Base-by-base conservation (phyloP, 2,797 vertebrate genomes). In the Danio tinwini region DNA sequence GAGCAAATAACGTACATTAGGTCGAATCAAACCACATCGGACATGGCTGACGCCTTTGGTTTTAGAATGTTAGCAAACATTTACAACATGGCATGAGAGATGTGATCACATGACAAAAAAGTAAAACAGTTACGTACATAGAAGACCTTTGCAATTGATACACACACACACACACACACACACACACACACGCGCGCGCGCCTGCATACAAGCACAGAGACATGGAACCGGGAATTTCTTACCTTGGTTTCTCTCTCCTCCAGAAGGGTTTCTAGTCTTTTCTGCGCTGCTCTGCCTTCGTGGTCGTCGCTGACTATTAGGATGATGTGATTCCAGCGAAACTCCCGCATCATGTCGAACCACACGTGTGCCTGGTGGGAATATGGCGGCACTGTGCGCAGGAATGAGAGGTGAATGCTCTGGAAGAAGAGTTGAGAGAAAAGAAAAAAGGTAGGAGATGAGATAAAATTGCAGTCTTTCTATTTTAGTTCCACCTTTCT, bases 341-440 rank as follows among this genome's bases (percentile, higher is more conserved):
- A 99, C 85, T 97, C 96, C 0, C 97, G 94, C 97, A 99, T 99
- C 95, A 99, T 95, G 91, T 99, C 98, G 64, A 99, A 99, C 98
- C 98, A 99, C 70, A 98, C 98, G 0, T 97, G 97, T 0, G 98
- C 97, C 92, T 99, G 98, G 92, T 99, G 98, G 73, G 98, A 99
- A 85, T 99, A 99, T 0, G 98, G 98, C 0, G 98, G 98, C 72
- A 99, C 98, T 0, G 97, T 99, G 88, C 98, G 95, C 86, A 99
- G 93, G 87, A 99, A 99, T 65, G 98, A 99, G 88, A 99, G 93
- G 87, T 99, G 98, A 91, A 99, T 99, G 82, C 98, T 99, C 98
- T 99, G 74, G 63, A 55, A 47, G 68, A 64, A 37, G 16, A 9
- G 42, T 6, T 12, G 16, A 64, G 59, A 21, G 11, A 29, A 7